Conservation (phyloP, 2,888 invertebrate genomes). For the Psylliodes chrysocephalus region DNA sequence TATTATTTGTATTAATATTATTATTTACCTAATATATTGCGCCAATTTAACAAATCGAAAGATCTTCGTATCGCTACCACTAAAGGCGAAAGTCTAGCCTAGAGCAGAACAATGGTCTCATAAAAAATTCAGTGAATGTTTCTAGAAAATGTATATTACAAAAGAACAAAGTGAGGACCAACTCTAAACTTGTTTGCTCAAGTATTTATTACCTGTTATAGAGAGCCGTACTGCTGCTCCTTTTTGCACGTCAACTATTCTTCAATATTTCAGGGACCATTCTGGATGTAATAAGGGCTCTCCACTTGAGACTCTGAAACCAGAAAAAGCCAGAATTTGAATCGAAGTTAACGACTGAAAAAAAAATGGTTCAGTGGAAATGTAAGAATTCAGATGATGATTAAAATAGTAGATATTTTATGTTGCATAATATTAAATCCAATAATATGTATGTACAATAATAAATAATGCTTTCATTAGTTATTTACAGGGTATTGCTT, state of each 20-base stretch:
- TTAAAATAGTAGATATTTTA: no score
- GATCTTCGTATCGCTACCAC: neutral
- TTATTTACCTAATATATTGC: no score
- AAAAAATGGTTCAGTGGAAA: no score
- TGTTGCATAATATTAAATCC: no score
- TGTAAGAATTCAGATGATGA: no score
- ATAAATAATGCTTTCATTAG: no score
- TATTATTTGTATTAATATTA: no score
- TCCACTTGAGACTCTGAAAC: conserved; percentile 23
- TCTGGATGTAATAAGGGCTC: conserved; percentile 30
- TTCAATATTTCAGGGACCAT: conserved; percentile 47
- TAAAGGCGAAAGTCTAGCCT: neutral
- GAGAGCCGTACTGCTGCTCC: conserved; percentile 54
- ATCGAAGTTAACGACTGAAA: no score
- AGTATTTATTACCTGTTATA: conserved; percentile 52
- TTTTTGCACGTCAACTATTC: conserved; percentile 50
- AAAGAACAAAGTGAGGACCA: conserved; percentile 32
- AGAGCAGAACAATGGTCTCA: conserved; percentile 18
- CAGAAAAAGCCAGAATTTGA: conserved; percentile 20
- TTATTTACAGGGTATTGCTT: no score
- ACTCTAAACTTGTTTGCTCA: conserved; percentile 34
- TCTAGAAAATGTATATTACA: conserved; percentile 19
- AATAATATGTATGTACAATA: no score
- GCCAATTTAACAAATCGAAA: no score
- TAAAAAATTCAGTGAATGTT: conserved; percentile 29